Evolutionary conservation across 1,140 invertebrate genomes (phyloP).

Genomic region (Drosophila gunungcola): DNA sequence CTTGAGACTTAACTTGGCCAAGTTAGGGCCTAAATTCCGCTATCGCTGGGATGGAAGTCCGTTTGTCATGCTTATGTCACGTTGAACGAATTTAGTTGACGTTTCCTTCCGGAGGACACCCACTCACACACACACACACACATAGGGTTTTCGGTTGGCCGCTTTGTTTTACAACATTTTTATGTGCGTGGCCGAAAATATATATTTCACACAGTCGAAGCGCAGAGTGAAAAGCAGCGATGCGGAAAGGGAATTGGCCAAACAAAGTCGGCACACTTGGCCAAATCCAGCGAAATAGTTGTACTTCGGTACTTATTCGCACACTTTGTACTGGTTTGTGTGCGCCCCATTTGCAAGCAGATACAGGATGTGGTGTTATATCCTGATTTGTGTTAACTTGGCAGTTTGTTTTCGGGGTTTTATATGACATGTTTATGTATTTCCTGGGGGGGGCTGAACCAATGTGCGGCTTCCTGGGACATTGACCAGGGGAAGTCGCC

Average conservation of each 20-base stretch:
- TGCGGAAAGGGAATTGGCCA: conserved; percentile 53
- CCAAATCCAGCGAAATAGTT: neutral
- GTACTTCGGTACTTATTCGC: conserved; percentile 6
- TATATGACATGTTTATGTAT: neutral
- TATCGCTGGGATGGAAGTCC: neutral
- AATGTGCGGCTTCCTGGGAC: conserved; percentile 28
- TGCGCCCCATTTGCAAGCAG: neutral
- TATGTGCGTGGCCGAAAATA: conserved; percentile 39
- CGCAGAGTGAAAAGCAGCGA: conserved; percentile 41
- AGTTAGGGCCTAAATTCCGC: neutral
- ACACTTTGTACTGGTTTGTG: neutral
- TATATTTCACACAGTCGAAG: conserved; percentile 52
- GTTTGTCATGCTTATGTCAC: conserved; percentile 17
- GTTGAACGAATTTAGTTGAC: conserved; percentile 24
- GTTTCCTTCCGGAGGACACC: conserved; percentile 3
- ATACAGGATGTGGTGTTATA: neutral
- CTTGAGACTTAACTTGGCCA: neutral
- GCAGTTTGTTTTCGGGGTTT: conserved; percentile 5
- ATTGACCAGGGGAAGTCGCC: conserved; percentile 38
- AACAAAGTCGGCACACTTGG: conserved; percentile 16
- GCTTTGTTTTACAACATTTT: conserved; percentile 73
- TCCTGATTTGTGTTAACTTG: conserved; percentile 30
- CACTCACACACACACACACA: neutral
- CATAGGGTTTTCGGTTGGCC: neutral
- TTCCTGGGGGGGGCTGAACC: conserved; percentile 1